Evolutionary conservation across 1,140 invertebrate genomes (phyloP), one percentile per base, ranked within the genome.

Genomic region (Dermatophagoides farinae): DNA sequence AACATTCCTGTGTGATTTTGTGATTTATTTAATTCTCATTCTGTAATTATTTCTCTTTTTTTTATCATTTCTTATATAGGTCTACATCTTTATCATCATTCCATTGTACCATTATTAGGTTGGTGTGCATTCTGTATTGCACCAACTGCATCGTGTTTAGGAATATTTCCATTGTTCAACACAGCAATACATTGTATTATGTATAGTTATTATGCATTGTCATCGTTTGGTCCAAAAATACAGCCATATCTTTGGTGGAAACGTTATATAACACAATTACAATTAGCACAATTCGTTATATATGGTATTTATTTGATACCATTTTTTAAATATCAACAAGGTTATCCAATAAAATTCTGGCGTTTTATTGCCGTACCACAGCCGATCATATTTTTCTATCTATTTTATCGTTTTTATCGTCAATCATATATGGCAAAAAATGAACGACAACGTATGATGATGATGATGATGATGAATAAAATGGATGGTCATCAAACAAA

Each of bases 21-120:
- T n/a, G n/a, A n/a, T 31, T 31, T 31, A 8, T 4, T 31, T 8
- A 8, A 31, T 31, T 31, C 8, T 31, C 8, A 8, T 31, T 31
- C 8, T 31, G 31, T 31, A 31, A 31, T 31, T 4, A 31, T 31
- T 4, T 31, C 31, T 31, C 31, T 31, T 31, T 31, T 31, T 31
- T 31, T 31, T 31, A n/a, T n/a, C n/a, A n/a, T 8, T 31, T 31
- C 31, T 31, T 31, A 4, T 31, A 31, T 31, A 55, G 90, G 90
- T 71, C 75, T 92, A 1, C 87, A 92, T 64, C 81, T 91, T 0
- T 90, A 89, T 68, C 88, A 92, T 71, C 87, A 91, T 68, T 73
- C 74, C 10, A 71, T 76, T 54, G 77, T 77, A 41, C 67, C 71
- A 2, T 40, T 60, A 11, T 31, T 62, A 18, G 49, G 37, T 18